A percentile compares a stretch with the other conserved stretches of the same genome.
Evolutionary conservation across 2,888 invertebrate species (phyloP).

Genomic region (Gymnoscelis rufifasciata): DNA sequence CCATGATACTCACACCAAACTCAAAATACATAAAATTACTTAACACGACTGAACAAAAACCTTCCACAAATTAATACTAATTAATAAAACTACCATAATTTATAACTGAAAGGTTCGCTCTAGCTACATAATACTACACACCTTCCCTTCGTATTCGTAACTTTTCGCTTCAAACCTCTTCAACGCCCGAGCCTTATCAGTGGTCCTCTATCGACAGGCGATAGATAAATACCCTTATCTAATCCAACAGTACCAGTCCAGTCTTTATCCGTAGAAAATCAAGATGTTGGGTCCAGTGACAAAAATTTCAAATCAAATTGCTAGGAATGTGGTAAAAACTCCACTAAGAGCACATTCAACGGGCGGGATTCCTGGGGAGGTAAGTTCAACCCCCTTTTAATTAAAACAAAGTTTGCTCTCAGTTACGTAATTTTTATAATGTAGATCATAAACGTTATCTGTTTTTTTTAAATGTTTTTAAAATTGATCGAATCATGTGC

Average conservation of each 20-base stretch:
- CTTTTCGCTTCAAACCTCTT: slow-evolving; percentile 13
- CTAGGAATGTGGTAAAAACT: slow-evolving; percentile 58
- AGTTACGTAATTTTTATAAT: slow-evolving; percentile 46
- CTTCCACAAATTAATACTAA: no score
- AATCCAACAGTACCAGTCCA: slow-evolving; percentile 43
- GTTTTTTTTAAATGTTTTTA: no score
- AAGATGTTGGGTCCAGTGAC: slow-evolving; percentile 67
- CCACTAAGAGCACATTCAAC: slow-evolving; percentile 61
- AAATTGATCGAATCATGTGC: no score
- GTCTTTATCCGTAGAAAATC: slow-evolving; percentile 23
- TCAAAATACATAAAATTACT: no score
- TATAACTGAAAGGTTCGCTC: slow-evolving; percentile 11
- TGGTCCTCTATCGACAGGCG: slow-evolving; percentile 34
- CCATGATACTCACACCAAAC: no score
- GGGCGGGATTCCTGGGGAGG: slow-evolving; percentile 67
- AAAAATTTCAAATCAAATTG: slow-evolving; percentile 54
- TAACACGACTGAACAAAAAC: no score
- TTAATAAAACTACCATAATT: slow-evolving; percentile 18
- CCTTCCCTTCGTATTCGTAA: slow-evolving; percentile 18
- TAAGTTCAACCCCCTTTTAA: slow-evolving; percentile 33
- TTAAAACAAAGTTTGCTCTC: slow-evolving; percentile 3
- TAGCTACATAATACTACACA: background rate
- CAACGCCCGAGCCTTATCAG: slow-evolving; percentile 35
- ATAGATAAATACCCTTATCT: slow-evolving; percentile 51
- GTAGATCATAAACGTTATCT: no score